These are phyloP conservation scores for Acanthopagrus latus DNA, from an alignment of 2,797 vertebrate genomes.

Conservation along the genomic window DNA sequence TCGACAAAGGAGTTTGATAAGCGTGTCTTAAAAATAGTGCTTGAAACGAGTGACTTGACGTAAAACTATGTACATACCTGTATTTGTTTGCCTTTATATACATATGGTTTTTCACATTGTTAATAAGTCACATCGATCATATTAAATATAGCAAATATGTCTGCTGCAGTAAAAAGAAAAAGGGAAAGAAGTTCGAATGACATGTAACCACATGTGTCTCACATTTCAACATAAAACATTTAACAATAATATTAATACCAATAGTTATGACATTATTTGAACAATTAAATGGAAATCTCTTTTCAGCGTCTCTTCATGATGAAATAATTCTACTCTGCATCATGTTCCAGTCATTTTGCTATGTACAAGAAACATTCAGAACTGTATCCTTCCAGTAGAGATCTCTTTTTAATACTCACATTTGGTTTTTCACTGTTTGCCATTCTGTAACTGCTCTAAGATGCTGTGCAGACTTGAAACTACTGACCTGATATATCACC, in stretches of 20 bases:
- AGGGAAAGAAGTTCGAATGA: constrained; percentile 46
- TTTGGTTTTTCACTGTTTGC: constrained; percentile 64
- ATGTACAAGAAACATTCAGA: constrained; percentile 82
- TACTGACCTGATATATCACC: constrained; percentile 11
- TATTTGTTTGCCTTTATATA: constrained; percentile 63
- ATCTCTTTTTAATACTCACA: constrained; percentile 49
- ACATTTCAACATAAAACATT: constrained; percentile 75
- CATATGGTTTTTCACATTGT: constrained; percentile 67
- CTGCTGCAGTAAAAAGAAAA: constrained; percentile 63
- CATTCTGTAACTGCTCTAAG: constrained; percentile 35
- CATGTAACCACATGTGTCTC: constrained; percentile 66
- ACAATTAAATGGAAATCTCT: constrained; percentile 76
- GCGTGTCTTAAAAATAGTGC: constrained; percentile 76
- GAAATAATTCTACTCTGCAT: constrained; percentile 49
- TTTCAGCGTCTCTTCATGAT: constrained; percentile 71
- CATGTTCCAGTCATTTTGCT: constrained; percentile 41
- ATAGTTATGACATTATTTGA: constrained; percentile 59
- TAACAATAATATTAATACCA: constrained; percentile 63
- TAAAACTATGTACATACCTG: constrained; percentile 78
- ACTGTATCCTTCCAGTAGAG: constrained; percentile 58
- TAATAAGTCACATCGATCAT: constrained; percentile 78
- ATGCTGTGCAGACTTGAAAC: constrained; percentile 22
- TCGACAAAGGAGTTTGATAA: constrained; percentile 51
- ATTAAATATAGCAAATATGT: constrained; percentile 78
- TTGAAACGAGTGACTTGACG: constrained; percentile 69